Conservation (phyloP, 2,797 vertebrate species). For the Cyprinella venusta region DNA sequence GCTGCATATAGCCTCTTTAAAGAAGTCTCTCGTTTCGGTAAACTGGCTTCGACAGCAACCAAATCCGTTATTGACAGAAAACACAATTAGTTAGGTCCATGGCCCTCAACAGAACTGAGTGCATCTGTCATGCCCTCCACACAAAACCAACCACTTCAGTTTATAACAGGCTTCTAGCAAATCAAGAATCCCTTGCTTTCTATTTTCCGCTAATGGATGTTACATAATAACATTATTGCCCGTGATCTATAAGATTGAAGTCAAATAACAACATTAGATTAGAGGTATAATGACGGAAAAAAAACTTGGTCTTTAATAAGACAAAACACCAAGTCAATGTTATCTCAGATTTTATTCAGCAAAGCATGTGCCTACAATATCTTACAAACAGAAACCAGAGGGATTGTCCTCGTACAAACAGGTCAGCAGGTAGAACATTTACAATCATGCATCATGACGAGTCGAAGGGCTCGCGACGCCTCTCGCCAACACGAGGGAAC, state of each 20-base stretch:
- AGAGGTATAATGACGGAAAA: background rate
- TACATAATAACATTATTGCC: conserved; percentile 17
- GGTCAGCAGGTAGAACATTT: conserved; percentile 75
- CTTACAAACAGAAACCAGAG: conserved; percentile 80
- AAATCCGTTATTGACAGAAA: conserved; percentile 57
- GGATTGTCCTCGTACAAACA: conserved; percentile 75
- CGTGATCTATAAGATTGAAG: conserved; percentile 3
- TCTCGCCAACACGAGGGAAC: conserved; percentile 10
- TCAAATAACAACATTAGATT: background rate
- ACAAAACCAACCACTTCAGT: conserved; percentile 7
- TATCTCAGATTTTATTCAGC: conserved; percentile 68
- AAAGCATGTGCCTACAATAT: conserved; percentile 80
- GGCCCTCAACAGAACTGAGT: conserved; percentile 43
- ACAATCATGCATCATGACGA: conserved; percentile 80
- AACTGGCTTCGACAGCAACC: conserved; percentile 33
- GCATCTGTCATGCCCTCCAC: background rate
- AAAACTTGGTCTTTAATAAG: background rate
- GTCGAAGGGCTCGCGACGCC: conserved; percentile 57
- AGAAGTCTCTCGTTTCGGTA: conserved; percentile 44
- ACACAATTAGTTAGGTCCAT: conserved; percentile 60
- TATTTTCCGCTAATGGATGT: conserved; percentile 30
- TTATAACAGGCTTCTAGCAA: conserved; percentile 18
- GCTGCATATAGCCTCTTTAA: too few species aligned
- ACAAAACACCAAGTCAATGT: conserved; percentile 24
- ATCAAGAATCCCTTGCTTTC: background rate